Conservation (phyloP, 2,888 invertebrate genomes). For the Trachelus stipa region DNA sequence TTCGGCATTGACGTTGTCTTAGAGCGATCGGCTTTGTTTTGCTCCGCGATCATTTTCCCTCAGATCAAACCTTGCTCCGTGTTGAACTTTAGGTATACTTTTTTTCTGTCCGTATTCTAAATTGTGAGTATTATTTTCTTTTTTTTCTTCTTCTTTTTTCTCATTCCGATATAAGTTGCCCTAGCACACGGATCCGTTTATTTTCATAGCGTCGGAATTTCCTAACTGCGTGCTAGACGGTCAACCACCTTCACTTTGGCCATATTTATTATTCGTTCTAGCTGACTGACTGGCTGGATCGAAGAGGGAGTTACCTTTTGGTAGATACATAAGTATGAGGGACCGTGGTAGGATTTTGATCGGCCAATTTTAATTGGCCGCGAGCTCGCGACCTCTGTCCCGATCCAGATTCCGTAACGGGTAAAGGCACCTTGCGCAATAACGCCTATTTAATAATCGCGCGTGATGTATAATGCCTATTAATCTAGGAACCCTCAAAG, state of each 20-base stretch:
- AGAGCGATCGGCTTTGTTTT: background rate
- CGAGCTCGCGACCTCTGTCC: conserved; percentile 19
- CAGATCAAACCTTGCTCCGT: background rate
- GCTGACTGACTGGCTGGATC: background rate
- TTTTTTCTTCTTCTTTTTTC: background rate
- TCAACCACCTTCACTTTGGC: background rate
- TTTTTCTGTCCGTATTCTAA: background rate
- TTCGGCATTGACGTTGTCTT: background rate
- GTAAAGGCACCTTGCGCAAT: conserved; percentile 29
- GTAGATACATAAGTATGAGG: background rate
- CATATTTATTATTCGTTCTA: background rate
- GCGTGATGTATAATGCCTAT: conserved; percentile 45
- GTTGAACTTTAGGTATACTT: background rate
- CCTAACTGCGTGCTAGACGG: background rate
- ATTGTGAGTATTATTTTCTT: background rate
- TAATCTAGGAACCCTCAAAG: conserved; percentile 44
- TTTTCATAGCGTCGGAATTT: background rate
- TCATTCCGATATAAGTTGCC: background rate
- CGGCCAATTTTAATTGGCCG: conserved; percentile 5
- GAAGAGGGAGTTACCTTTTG: background rate
- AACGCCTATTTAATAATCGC: conserved; percentile 45
- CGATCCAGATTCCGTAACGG: conserved; percentile 20
- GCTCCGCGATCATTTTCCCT: background rate
- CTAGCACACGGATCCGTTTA: background rate
- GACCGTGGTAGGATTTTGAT: background rate